phyloP scores from a whole-genome alignment of 1,140 invertebrate species.

The Dendrolimus kikuchii region DNA sequence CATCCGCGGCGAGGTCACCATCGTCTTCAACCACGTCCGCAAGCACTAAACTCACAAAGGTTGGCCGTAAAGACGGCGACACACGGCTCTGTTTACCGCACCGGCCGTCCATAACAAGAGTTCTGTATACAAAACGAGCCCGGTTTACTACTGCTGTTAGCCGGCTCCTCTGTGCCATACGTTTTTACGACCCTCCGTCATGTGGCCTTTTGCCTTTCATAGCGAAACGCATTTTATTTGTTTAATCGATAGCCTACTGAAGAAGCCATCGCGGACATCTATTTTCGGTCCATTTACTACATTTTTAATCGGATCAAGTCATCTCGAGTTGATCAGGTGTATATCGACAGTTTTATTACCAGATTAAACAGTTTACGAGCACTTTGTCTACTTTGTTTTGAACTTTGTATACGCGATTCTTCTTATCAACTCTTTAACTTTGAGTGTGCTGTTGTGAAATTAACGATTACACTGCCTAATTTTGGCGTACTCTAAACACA shows the following conservation, averaged over 20 bases:
- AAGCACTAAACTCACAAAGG: conserved; percentile 55
- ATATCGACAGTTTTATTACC: conserved; percentile 57
- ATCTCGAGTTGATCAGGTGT: conserved; percentile 53
- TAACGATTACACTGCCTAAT: conserved; percentile 33
- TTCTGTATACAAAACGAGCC: conserved; percentile 62
- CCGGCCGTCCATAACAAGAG: conserved; percentile 55
- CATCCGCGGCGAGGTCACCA: conserved; percentile 21
- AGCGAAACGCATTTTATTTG: conserved; percentile 68
- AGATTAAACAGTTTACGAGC: conserved; percentile 64
- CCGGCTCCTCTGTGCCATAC: conserved; percentile 66
- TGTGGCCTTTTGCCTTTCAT: conserved; percentile 62
- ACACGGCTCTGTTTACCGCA: conserved; percentile 59
- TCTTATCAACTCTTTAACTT: conserved; percentile 39
- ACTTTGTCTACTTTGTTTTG: conserved; percentile 60
- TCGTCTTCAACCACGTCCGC: conserved; percentile 36
- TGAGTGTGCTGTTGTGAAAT: conserved; percentile 46
- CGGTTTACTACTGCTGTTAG: conserved; percentile 63
- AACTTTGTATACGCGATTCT: conserved; percentile 39
- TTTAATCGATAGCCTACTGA: conserved; percentile 67
- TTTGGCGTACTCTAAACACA: conserved; percentile 31
- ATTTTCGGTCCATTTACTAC: conserved; percentile 51
- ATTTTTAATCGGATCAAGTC: conserved; percentile 48
- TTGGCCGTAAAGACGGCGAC: conserved; percentile 58
- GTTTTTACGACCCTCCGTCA: conserved; percentile 65
- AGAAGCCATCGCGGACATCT: conserved; percentile 47